A percentile compares a stretch with the other conserved stretches of the same genome.
These are phyloP conservation scores for Prolemur simus DNA, from an alignment of 2,113 vertebrate species.

Conservation along the genomic window DNA sequence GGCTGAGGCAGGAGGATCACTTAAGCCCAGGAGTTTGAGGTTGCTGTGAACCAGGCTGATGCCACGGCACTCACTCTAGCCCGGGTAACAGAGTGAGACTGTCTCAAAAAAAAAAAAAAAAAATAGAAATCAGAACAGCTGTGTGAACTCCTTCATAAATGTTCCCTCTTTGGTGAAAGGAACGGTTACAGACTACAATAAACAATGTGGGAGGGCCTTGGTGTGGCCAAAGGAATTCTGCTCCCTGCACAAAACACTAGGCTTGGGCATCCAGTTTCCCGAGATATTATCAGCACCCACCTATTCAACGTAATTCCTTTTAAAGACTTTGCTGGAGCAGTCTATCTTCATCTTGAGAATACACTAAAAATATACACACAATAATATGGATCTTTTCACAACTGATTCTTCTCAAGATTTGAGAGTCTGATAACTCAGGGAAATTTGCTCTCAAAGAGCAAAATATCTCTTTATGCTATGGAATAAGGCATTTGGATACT, in stretches of 20 bases:
- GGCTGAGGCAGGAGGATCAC: no score
- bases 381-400: not conserved
- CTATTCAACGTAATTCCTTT: not conserved
- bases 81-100: no score
- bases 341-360: not conserved
- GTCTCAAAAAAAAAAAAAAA: no score
- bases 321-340: not conserved
- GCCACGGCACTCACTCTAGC: no score
- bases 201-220: not conserved
- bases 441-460: not conserved
- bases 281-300: not conserved
- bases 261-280: not conserved
- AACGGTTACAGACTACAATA: not conserved
- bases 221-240: not conserved
- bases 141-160: constrained; percentile 25
- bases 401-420: not conserved
- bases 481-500: not conserved
- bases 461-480: not conserved
- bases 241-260: not conserved
- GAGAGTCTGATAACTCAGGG: not conserved
- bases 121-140: constrained; percentile 30
- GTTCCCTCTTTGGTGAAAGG: not conserved
- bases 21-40: no score
- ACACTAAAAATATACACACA: not conserved
- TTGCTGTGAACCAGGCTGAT: no score